Evolutionary conservation across 2,113 vertebrate species (phyloP).

Genomic region (Tapirus terrestris): DNA sequence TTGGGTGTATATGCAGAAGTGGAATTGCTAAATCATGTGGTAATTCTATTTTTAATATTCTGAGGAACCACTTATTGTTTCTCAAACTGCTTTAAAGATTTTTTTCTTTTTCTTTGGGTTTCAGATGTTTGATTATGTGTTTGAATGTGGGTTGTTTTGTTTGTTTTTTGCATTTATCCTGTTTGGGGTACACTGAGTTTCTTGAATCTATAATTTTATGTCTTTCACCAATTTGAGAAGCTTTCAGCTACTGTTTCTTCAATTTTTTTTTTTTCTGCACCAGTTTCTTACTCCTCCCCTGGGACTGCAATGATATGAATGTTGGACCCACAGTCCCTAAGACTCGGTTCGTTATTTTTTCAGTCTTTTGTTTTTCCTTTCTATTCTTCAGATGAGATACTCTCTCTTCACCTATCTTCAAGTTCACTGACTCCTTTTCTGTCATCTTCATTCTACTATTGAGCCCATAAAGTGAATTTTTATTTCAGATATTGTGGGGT

Average conservation of each 20-base stretch:
- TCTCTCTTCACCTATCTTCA: neutral
- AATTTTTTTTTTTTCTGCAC: neutral
- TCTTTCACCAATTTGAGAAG: neutral
- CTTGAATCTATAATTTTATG: conserved; percentile 12
- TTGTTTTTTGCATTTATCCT: neutral
- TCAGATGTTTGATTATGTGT: neutral
- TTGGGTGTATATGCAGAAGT: neutral
- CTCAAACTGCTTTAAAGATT: neutral
- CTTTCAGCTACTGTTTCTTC: neutral
- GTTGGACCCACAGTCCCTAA: neutral
- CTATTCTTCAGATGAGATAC: neutral
- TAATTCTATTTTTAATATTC: neutral
- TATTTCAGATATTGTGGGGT: neutral
- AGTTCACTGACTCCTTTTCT: neutral
- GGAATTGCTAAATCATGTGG: neutral
- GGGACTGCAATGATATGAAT: neutral
- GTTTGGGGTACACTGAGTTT: neutral
- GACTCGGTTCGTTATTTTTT: neutral
- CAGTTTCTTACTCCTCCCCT: neutral
- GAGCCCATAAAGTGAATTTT: neutral
- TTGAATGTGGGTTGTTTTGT: neutral
- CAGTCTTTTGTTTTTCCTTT: neutral
- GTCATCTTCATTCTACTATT: neutral
- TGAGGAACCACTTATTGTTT: neutral
- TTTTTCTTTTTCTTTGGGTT: neutral